Evolutionary conservation across 2,888 invertebrate species (phyloP).

Genomic region (Biston betularia): DNA sequence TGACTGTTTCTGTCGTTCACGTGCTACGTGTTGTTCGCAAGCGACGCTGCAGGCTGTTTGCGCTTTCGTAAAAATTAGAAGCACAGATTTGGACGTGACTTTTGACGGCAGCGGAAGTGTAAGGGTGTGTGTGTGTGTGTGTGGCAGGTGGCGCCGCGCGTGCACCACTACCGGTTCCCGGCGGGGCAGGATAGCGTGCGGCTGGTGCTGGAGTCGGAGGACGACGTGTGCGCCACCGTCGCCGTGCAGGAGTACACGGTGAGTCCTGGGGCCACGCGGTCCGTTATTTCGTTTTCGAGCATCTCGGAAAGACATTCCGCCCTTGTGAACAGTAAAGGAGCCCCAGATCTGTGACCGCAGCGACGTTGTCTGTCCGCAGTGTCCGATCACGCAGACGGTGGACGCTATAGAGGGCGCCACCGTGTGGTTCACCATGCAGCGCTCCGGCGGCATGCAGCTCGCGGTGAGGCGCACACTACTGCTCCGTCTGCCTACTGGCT

Average conservation of each 20-base stretch:
- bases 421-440: slow-evolving; percentile 69
- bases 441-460: slow-evolving; percentile 70
- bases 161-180: slow-evolving; percentile 62
- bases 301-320: too few relatives aligned
- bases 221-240: slow-evolving; percentile 71
- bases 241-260: slow-evolving; percentile 72
- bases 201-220: slow-evolving; percentile 63
- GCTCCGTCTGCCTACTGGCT: too few relatives aligned
- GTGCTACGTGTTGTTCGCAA: too few relatives aligned
- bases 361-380: slow-evolving; percentile 54
- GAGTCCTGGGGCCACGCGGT: too few relatives aligned
- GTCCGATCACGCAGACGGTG: slow-evolving; percentile 69
- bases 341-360: too few relatives aligned
- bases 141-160: slow-evolving; percentile 66
- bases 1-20: too few relatives aligned
- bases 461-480: slow-evolving; percentile 54
- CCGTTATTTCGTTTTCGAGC: too few relatives aligned
- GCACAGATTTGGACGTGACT: too few relatives aligned
- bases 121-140: not conserved
- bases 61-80: too few relatives aligned
- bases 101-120: too few relatives aligned
- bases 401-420: slow-evolving; percentile 49
- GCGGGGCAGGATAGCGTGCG: slow-evolving; percentile 64
- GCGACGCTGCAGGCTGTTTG: too few relatives aligned
- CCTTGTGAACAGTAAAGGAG: too few relatives aligned